These are phyloP conservation scores for Hyppa rectilinea DNA, from an alignment of 2,888 invertebrate species.

Conservation along the genomic window DNA sequence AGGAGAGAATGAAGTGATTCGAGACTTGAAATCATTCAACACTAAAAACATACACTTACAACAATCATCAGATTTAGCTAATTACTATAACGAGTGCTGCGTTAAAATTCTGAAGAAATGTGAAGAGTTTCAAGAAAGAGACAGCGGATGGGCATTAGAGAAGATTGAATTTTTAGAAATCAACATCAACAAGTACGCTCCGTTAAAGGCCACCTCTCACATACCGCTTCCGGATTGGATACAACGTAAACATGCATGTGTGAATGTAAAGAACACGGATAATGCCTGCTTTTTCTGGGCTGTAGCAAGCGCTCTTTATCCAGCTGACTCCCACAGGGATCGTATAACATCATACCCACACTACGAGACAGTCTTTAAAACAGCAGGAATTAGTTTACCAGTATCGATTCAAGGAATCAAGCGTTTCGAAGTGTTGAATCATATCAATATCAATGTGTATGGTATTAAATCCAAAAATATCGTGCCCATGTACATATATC, in stretches of 20 bases:
- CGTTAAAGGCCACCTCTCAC: background rate
- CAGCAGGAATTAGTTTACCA: conserved; percentile 18
- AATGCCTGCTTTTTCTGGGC: conserved; percentile 14
- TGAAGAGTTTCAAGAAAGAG: conserved; percentile 42
- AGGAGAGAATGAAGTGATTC: conserved; percentile 16
- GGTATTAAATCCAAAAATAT: conserved; percentile 6
- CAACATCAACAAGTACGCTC: conserved; percentile 8
- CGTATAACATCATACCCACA: background rate
- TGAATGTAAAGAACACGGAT: conserved; percentile 4
- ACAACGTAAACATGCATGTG: conserved; percentile 11
- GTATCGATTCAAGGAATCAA: conserved; percentile 22
- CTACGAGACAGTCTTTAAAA: conserved; percentile 7
- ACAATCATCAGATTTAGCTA: background rate
- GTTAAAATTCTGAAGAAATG: conserved; percentile 15
- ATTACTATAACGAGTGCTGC: conserved; percentile 2
- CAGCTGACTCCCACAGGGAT: conserved; percentile 2
- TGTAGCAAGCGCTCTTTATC: conserved; percentile 16
- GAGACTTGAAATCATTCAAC: conserved; percentile 39
- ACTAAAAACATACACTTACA: conserved; percentile 33
- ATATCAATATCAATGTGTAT: conserved; percentile 6
- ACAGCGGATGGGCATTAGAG: conserved; percentile 37
- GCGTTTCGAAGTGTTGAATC: conserved; percentile 31
- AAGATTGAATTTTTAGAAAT: conserved; percentile 31
- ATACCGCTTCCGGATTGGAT: conserved; percentile 7
- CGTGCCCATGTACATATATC: conserved; percentile 5